Evolutionary conservation across 2,888 invertebrate species (phyloP), one percentile per base, ranked within the genome.

Genomic region (Eilema caniola): DNA sequence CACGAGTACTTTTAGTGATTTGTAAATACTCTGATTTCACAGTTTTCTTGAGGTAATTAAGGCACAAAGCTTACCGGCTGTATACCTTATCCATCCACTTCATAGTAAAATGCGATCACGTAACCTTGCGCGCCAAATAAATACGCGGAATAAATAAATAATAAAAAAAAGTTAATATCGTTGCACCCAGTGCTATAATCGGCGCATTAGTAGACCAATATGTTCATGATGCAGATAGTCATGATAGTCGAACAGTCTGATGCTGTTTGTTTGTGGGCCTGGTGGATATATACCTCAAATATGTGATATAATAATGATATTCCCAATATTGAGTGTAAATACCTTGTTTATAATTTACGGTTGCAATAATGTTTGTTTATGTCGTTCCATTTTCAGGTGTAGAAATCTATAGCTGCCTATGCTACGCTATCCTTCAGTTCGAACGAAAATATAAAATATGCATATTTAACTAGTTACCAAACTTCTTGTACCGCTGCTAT

Each of bases 151-250:
- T 71, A 72, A 70, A 78, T n/a, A n/a, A n/a, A n/a, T n/a, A n/a
- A n/a, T n/a, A n/a, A n/a, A n/a, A n/a, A n/a, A n/a, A n/a, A n/a
- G n/a, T n/a, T n/a, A n/a, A n/a, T 71, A 70, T 76, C 67, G 68
- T 65, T 69, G 71, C 67, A 67, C 37, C 71, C 62, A 69, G 66
- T 72, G 63, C 66, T 75, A 62, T 75, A 70, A 75, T 74, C 72
- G 70, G 70, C 73, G 73, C 60, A 71, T 59, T 56, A 75, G 65
- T 80, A 77, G 75, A 75, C 71, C 62, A 73, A 75, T 78, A 78
- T 82, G 61, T 81, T 78, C 78, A 81, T 82, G 76, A 61, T 28
- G 65, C 28, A 71, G 71, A 72, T 75, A 71, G 71, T 75, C 77
- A 66, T 70, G 71, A 73, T 74, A 81, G 77, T 80, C 56, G 71